phyloP scores from a whole-genome alignment of 2,113 vertebrate genomes.

The Fregata magnificens region DNA sequence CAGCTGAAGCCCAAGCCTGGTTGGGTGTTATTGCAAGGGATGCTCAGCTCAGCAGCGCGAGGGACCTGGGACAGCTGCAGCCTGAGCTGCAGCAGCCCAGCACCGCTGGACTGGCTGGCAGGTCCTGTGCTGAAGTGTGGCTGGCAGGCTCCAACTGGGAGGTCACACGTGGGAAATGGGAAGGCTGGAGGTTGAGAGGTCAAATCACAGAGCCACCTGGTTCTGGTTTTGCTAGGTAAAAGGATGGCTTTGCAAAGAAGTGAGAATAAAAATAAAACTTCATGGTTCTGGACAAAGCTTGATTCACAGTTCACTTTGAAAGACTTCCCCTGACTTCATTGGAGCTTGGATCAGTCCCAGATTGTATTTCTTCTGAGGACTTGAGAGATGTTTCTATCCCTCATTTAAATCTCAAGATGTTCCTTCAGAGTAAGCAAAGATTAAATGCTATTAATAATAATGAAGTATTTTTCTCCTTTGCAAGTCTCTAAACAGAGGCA shows the following conservation, averaged over 20 bases:
- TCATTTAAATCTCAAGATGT: neutral
- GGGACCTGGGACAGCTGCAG: neutral
- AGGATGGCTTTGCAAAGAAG: neutral
- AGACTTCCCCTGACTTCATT: neutral
- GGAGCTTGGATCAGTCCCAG: neutral
- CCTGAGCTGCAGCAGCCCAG: neutral
- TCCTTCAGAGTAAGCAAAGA: neutral
- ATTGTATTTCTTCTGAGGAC: neutral
- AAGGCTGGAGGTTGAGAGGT: neutral
- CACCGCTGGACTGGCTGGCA: fast-evolving
- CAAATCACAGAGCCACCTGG: neutral
- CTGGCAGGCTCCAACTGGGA: neutral
- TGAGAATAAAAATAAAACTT: neutral
- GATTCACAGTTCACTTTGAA: neutral
- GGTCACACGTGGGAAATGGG: neutral
- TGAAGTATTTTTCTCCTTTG: neutral
- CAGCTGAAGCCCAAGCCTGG: neutral
- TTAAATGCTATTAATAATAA: neutral
- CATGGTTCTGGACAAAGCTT: neutral
- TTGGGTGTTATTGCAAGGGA: neutral
- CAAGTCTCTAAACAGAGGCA: neutral
- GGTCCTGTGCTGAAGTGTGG: neutral
- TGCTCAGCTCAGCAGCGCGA: neutral
- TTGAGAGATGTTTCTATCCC: neutral
- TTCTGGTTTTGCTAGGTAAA: neutral